Percentiles rank a stretch among this genome's conserved stretches.
Evolutionary conservation across 2,113 vertebrate genomes (phyloP).

Genomic region (Xyliphius kryptos): DNA sequence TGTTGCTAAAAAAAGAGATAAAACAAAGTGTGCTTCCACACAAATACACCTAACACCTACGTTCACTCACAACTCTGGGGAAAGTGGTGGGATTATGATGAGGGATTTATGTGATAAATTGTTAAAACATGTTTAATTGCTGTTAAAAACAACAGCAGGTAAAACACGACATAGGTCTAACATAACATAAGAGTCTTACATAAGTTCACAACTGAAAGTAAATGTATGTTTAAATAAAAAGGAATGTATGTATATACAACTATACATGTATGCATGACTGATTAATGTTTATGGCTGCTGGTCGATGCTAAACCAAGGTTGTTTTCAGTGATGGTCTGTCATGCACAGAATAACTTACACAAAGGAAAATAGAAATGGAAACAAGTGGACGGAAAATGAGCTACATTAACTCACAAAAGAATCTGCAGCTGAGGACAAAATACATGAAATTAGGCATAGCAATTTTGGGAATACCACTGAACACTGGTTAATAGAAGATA

Average conservation of each 20-base stretch:
- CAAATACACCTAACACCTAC: slow-evolving; percentile 56
- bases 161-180: slow-evolving; percentile 41
- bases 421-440: slow-evolving; percentile 29
- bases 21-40: slow-evolving; percentile 39
- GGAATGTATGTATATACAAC: not conserved
- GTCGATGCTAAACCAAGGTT: not conserved
- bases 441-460: slow-evolving; percentile 29
- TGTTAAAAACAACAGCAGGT: slow-evolving; percentile 49
- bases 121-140: slow-evolving; percentile 67
- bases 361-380: slow-evolving; percentile 9
- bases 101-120: slow-evolving; percentile 52
- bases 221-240: not conserved
- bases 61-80: slow-evolving; percentile 51
- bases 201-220: not conserved
- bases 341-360: not conserved
- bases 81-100: slow-evolving; percentile 55
- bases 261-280: not conserved
- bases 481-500: slow-evolving; percentile 43
- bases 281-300: not conserved
- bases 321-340: not conserved
- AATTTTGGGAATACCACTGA: slow-evolving; percentile 31
- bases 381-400: slow-evolving; percentile 16
- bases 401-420: slow-evolving; percentile 8
- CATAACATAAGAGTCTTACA: slow-evolving; percentile 8
- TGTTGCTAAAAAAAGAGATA: slow-evolving; percentile 31